phyloP scores from a whole-genome alignment of 2,113 vertebrate species.

The Mesocricetus auratus region DNA sequence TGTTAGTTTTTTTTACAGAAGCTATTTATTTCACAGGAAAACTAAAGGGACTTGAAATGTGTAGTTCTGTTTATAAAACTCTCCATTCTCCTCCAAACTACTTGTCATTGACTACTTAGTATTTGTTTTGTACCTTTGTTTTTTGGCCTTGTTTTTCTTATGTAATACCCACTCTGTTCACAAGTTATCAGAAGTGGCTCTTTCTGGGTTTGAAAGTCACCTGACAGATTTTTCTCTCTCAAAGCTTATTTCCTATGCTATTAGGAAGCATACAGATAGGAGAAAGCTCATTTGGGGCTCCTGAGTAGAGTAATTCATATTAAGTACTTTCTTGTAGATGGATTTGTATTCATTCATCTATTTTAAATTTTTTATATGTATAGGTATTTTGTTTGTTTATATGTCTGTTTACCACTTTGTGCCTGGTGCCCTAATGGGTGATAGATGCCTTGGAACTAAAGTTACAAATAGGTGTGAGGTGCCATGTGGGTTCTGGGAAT shows the following conservation, averaged over 20 bases:
- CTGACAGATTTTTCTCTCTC: constrained; percentile 2
- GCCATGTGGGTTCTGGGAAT: neutral
- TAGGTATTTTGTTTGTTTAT: neutral
- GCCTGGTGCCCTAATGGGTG: neutral
- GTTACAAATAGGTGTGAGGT: neutral
- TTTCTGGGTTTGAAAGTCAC: neutral
- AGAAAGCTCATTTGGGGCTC: constrained; percentile 17
- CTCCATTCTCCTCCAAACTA: neutral
- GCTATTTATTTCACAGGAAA: neutral
- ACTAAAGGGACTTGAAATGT: constrained; percentile 7
- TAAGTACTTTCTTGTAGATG: neutral
- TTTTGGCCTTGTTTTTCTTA: neutral
- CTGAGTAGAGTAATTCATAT: neutral
- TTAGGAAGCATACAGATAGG: neutral
- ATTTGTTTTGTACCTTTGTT: neutral
- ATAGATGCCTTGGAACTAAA: neutral
- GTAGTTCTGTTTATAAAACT: neutral
- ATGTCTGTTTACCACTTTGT: neutral
- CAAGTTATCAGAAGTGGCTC: neutral
- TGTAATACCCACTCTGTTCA: neutral
- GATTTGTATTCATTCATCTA: neutral
- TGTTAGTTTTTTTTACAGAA: constrained; percentile 5
- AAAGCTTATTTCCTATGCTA: constrained; percentile 1
- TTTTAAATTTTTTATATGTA: neutral
- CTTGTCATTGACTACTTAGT: neutral